Evolutionary conservation across 2,888 invertebrate genomes (phyloP), one percentile per base, ranked within the genome.

Genomic region (Drosophila histrio): DNA sequence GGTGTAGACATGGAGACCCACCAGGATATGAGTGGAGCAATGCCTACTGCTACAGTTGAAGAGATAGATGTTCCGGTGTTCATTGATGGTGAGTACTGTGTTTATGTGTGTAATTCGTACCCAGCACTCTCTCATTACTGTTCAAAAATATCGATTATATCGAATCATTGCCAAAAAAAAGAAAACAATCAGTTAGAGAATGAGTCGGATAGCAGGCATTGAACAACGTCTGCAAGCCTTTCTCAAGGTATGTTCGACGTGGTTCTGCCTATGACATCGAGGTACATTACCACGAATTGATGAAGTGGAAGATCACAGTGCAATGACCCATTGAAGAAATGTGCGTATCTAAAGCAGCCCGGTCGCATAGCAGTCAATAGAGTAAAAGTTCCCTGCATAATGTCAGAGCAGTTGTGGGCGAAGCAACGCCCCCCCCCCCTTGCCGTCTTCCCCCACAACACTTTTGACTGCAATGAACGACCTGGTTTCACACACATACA

Each of bases 31-130:
- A 90, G 90, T 90, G 90, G 90, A 90, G 90, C 89, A 90, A 90
- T 89, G 90, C 89, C 89, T 88, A 89, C 90, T 90, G 90, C 90
- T 87, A 89, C 90, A 90, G 90, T 90, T 90, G 90, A 90, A 90
- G 90, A 89, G 89, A 90, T 90, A 80, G 87, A 90, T 78, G 90
- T 90, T 89, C 90, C 90, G 89, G 90, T 90, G 89, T 90, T 90
- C 90, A 90, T 90, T 86, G 87, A 90, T 90, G 90, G 90, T 90
- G 90, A 90, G 90, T 90, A 90, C 90, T 90, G 90, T 90, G 90
- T 89, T 79, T 87, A 78, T 88, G 77, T 80, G 74, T 72, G 72
- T 77, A 77, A 78, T 76, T 63, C 64, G 83, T 84, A 84, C 86
- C 80, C 73, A 85, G 83, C 71, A 82, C 88, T 86, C 86, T 85